Evolutionary conservation across 2,888 invertebrate genomes (phyloP), one percentile per base, ranked within the genome.

Genomic region (Eupithecia exiguata): DNA sequence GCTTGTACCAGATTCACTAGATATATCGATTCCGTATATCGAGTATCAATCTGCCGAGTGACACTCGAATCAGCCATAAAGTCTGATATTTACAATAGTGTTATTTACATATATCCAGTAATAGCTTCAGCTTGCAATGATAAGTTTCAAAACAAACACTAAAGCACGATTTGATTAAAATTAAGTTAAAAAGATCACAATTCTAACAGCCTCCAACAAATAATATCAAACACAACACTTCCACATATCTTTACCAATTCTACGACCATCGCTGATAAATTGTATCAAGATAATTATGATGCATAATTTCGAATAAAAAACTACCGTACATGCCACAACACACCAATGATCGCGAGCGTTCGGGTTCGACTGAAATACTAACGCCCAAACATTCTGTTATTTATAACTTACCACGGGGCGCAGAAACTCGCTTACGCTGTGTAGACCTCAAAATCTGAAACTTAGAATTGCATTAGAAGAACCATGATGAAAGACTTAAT

Each of bases 281-380:
- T 25, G 5, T 58, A 58, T 21, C 25, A 58, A 49, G n/a, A n/a
- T 58, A 25, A 58, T 14, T 25, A 58, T 53, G 1, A 53, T 25
- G 53, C 5, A 25, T 25, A 65, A 65, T 65, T 46, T 46, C n/a
- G n/a, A n/a, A 46, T 46, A 14, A 18, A 62, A 74, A 78, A 70
- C 58, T 79, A 84, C 88, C 90, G 85, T 90, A 89, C 86, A 78
- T 84, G 81, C 81, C 83, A 84, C 80, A 78, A 80, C 78, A 81
- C 83, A 78, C 84, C 81, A 80, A 76, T 80, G 76, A 77, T 80
- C 80, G 80, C 87, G 86, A 86, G 84, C 80, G 89, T 85, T 84
- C 80, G 80, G 76, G 76, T 82, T 83, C 81, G 77, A 92, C 91
- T 92, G 87, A 88, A 83, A 82, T 77, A 74, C 74, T 76, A 38